Base-by-base conservation (phyloP, 1,140 invertebrate species). In the Laupala kohalensis region DNA sequence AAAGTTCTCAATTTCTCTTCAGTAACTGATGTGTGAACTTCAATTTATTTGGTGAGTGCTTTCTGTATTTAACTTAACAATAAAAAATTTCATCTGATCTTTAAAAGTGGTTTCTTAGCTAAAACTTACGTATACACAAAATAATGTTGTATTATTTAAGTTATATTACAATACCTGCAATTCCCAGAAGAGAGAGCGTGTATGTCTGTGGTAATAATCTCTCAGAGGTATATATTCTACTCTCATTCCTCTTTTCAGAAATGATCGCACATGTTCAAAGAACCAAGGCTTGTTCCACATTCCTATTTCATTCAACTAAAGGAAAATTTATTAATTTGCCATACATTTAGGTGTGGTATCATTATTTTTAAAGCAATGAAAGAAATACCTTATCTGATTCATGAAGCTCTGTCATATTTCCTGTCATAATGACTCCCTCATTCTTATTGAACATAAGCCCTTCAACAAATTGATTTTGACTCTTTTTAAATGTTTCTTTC, bases 251-350 rank as follows among this genome's bases (percentile, higher is more conserved):
- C 76, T 78, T 19, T 77, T 81, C n/a, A 87, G 74, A 74, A 81
- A 84, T 0, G 68, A 76, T 24, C 65, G 75, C 0, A 93, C 92
- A 79, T 94, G 90, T 67, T 86, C 88, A 81, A 88, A 94, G 81
- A 94, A 94, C 92, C 92, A 94, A 6, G 91, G 90, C 73, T 93
- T 91, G 78, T 91, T 88, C 87, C 90, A 94, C 25, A 82, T 81
- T 2, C 91, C 90, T 72, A 94, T 92, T 9, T 81, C 77, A 76
- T 94, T 94, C 0, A 92, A 77, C 79, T 74, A 63, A 4, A 71
- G 64, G 70, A 37, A 64, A 64, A 69, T 28, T 64, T 29, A 6
- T 27, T 26, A 26, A 26, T 9, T 68, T 6, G 29, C 13, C 19
- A 27, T 67, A 5, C 25, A 12, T 15, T 67, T 25, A 53, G 9